These are phyloP conservation scores for Sinella curviseta DNA, from an alignment of 1,140 invertebrate genomes.

Conservation along the genomic window DNA sequence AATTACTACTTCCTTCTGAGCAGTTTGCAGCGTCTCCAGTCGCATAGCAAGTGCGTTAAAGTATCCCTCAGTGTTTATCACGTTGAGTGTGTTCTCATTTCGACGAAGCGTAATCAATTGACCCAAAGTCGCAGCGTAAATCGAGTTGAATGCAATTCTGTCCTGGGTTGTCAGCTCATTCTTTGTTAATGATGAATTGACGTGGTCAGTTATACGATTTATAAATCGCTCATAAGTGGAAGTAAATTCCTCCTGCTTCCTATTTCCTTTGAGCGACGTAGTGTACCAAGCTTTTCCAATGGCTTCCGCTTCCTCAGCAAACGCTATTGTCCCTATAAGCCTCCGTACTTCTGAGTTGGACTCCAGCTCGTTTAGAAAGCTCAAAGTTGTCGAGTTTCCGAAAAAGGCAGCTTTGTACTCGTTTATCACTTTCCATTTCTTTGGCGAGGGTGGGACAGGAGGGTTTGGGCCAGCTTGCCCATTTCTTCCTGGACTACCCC, in stretches of 20 bases:
- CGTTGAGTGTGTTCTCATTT: neutral
- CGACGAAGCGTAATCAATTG: neutral
- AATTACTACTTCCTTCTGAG: neutral
- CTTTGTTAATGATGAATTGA: no score
- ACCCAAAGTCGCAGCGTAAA: neutral
- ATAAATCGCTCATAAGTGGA: neutral
- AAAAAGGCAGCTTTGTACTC: neutral
- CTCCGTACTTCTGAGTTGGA: neutral
- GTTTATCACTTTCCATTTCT: neutral
- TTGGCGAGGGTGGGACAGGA: neutral
- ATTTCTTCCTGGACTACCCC: neutral
- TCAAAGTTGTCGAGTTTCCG: neutral
- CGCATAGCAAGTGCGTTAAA: neutral
- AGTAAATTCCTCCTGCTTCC: neutral
- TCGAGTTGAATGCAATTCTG: no score
- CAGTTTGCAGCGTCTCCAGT: neutral
- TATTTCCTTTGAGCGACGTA: neutral
- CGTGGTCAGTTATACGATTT: neutral
- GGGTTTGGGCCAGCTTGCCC: neutral
- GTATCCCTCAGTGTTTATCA: neutral
- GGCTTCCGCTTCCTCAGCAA: neutral
- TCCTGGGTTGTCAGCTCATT: no score
- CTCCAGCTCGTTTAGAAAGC: neutral
- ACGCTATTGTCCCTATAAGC: neutral
- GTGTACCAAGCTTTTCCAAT: neutral